These are phyloP conservation scores for Manis crassicaudata DNA, from an alignment of 2,797 vertebrate species.

Conservation along the genomic window DNA sequence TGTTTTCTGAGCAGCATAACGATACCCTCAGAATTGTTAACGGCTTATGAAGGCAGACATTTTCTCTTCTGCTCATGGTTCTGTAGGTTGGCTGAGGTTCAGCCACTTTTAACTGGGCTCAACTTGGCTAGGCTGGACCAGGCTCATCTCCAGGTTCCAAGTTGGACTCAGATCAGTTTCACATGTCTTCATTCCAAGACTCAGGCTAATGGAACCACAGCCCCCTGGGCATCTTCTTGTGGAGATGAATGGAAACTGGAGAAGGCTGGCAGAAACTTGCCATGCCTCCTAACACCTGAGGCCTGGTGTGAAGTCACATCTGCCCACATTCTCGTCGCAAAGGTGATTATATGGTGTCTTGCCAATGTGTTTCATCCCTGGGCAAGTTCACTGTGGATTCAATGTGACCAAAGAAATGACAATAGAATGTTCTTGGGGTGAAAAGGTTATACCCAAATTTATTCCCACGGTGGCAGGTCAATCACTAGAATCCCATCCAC, in stretches of 20 bases:
- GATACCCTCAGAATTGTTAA: neutral
- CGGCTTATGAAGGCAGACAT: neutral
- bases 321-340: neutral
- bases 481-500: too few species aligned
- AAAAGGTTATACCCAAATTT: too few species aligned
- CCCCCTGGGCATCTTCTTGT: neutral
- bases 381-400: too few species aligned
- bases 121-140: neutral
- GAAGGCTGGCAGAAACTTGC: neutral
- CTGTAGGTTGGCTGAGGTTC: constrained; percentile 9
- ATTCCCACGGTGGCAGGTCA: too few species aligned
- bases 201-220: neutral
- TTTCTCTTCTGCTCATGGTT: neutral
- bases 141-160: constrained; percentile 35
- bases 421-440: too few species aligned
- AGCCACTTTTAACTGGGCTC: neutral
- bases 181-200: constrained; percentile 1
- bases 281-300: neutral
- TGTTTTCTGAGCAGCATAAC: neutral
- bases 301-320: neutral
- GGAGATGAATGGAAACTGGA: neutral
- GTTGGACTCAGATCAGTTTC: constrained; percentile 24
- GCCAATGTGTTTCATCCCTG: too few species aligned
- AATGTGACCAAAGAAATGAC: too few species aligned
- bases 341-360: neutral